Percentiles rank a stretch among this genome's conserved stretches.
Conservation (phyloP, 2,888 invertebrate species). For the Lucinisca nassula region DNA sequence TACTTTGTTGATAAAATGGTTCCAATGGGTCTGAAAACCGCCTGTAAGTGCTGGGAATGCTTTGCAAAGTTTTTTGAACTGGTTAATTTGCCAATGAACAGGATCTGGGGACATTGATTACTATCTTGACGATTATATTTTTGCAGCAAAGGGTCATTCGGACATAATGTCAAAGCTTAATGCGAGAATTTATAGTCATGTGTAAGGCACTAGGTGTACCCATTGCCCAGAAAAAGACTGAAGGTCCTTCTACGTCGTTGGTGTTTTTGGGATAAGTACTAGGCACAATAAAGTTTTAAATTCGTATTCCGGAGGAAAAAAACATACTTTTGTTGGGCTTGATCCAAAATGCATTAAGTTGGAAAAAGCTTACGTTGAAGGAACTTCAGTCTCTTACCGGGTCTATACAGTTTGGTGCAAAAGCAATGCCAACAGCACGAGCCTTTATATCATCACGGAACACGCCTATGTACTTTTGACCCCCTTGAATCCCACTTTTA, state of each 20-base stretch:
- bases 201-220: conserved; percentile 28
- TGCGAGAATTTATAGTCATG: conserved; percentile 15
- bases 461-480: no score
- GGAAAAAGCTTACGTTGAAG: conserved; percentile 13
- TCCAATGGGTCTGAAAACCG: conserved; percentile 7
- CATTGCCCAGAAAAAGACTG: conserved; percentile 19
- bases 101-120: conserved; percentile 1
- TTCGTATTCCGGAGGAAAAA: conserved; percentile 22
- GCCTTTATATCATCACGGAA: no score
- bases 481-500: no score
- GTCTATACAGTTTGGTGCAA: conserved; percentile 24
- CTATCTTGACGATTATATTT: conserved; percentile 33
- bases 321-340: neutral
- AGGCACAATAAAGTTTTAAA: neutral
- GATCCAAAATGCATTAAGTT: neutral
- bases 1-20: conserved; percentile 25
- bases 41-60: conserved; percentile 28
- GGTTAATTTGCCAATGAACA: neutral
- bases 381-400: conserved; percentile 34
- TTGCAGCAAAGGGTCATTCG: neutral
- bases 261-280: conserved; percentile 35
- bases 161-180: neutral
- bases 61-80: conserved; percentile 9
- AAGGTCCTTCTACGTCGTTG: conserved; percentile 7
- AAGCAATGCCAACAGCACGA: conserved; percentile 16